Evolutionary conservation across 2,113 vertebrate species (phyloP), one percentile per base, ranked within the genome.

Genomic region (Petrocephalus microphthalmus): DNA sequence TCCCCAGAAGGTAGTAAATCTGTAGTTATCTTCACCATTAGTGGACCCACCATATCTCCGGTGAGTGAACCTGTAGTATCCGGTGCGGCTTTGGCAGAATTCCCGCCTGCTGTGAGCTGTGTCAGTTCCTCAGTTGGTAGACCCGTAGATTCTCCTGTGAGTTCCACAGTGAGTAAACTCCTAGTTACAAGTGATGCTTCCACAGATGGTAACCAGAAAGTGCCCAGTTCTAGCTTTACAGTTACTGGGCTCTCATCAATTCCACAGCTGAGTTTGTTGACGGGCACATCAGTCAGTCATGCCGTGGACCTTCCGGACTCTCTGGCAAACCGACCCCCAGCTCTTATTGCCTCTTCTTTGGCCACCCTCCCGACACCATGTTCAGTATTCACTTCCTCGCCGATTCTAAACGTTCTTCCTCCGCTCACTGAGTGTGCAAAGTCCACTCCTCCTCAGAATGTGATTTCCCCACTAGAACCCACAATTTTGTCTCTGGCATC

Each of bases 351-450:
- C 33, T 85, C 84, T 78, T 88, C 84, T 82, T 88, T 91, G 6
- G 89, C 92, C 5, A 53, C 91, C 82, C 81, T 90, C 1, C 54
- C 78, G 1, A 33, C 54, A 2, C 13, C 88, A 3, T 89, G 90
- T 42, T 92, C 92, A 25, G 29, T 87, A 33, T 87, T 85, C 0
- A 45, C 87, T 89, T 0, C 86, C 45, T 33, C 89, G 3, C 81
- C 92, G 22, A 67, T 83, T 19, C 25, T 92, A 71, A 86, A 89
- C 17, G 15, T 91, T 25, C 78, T 91, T 11, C 89, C 89, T 84
- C 81, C 88, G 45, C 81, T 88, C 87, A 87, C 92, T 33, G 95
- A 94, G 71, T 91, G 92, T 20, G 92, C 92, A 83, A 94, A 93
- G 86, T 90, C 91, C n/a, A 86, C 91, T 13, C 11, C 90, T 37